Evolutionary conservation across 2,797 vertebrate species (phyloP).

Genomic region (Nyctalus aviator): DNA sequence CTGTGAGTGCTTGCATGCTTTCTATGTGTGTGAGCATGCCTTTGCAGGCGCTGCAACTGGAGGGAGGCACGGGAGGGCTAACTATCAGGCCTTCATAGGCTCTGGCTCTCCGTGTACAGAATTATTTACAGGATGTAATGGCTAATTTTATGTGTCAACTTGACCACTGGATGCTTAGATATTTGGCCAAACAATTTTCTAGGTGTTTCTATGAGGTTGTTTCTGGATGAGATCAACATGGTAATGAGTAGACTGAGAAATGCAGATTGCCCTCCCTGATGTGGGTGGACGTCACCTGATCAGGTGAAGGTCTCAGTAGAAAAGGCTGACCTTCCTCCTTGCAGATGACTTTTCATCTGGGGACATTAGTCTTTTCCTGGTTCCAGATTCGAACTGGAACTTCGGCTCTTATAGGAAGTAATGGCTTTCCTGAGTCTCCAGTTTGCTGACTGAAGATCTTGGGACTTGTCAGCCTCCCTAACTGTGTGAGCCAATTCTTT

Average conservation of each 20-base stretch:
- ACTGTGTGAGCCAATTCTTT: accelerated
- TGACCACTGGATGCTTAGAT: background rate
- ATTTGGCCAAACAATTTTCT: background rate
- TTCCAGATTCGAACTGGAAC: background rate
- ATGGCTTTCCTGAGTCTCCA: background rate
- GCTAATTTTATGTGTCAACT: background rate
- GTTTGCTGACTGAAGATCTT: background rate
- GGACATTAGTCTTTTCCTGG: background rate
- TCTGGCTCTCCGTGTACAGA: background rate
- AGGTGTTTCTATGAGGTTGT: background rate
- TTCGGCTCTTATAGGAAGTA: background rate
- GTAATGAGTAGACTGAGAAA: background rate
- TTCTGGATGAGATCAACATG: background rate
- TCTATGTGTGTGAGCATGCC: too few relatives aligned
- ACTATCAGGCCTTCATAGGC: background rate
- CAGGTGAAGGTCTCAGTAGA: background rate
- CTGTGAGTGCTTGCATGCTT: too few relatives aligned
- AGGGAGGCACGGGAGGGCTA: accelerated
- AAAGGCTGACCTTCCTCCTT: background rate
- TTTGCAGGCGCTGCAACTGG: too few relatives aligned
- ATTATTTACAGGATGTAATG: background rate
- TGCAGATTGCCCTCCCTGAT: background rate
- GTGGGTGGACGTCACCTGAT: background rate
- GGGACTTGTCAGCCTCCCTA: background rate
- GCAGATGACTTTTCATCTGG: background rate